Base-by-base conservation (phyloP, 2,113 vertebrate genomes). In the Rostratula benghalensis region DNA sequence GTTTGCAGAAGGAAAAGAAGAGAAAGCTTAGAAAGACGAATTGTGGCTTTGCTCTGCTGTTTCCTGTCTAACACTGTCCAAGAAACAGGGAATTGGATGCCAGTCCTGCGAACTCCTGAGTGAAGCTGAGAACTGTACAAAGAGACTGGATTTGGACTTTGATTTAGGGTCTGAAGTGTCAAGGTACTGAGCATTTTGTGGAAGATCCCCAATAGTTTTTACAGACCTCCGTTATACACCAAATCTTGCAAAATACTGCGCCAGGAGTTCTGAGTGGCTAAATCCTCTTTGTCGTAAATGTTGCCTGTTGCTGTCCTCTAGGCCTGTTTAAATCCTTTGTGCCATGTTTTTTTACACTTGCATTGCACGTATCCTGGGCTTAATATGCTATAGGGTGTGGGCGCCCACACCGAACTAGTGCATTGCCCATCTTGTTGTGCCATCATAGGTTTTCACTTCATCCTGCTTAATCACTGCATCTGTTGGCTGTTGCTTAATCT, bases 41-140 rank as follows among this genome's bases (percentile, higher is more conserved):
- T 35, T 0, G 0, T 22, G 6, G 9, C 3, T 90, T 89, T 77
- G 5, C 39, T 80, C 23, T 0, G 0, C 25, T 81, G 2, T 37
- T 89, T 64, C n/a, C 30, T 75, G 16, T 59, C 13, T 87, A 51
- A 45, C 1, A 5, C 21, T 80, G 25, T 69, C 60, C 37, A 81
- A 75, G 73, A 68, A 80, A 48, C 3, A 33, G 17, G 23, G 35
- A 11, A 59, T 39, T 67, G 13, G 51, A 50, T 64, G 24, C 24
- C 27, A 69, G 39, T 57, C 57, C 37, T 41, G 21, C 63, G 57
- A 9, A 43, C 11, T 77, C n/a, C 57, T 57, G 30, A 56, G 10
- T 56, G 33, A 78, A 82, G 31, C 31, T 83, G 21, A 22, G 43
- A 82, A 39, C 13, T 33, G 9, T 65, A 23, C 18, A 41, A 33